Percentiles rank a stretch among this genome's conserved stretches.
Conservation (phyloP, 1,140 invertebrate genomes). For the Helicoverpa zea region DNA sequence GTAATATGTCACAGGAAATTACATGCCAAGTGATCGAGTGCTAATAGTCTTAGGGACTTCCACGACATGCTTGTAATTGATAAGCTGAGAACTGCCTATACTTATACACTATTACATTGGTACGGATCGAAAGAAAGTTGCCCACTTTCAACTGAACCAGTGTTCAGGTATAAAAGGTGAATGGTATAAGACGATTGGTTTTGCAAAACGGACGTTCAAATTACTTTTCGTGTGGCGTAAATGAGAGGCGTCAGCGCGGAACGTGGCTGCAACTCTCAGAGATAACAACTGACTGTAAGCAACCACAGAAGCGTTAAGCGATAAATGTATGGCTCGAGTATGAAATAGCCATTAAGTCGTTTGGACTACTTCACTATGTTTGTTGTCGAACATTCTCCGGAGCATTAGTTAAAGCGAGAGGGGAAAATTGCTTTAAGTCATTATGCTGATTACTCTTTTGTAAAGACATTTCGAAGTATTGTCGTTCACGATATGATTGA, state of each 20-base stretch:
- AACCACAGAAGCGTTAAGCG: constrained; percentile 58
- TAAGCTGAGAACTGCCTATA: constrained; percentile 26
- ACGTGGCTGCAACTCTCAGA: constrained; percentile 61
- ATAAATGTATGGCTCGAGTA: constrained; percentile 56
- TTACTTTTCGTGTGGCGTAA: constrained; percentile 64
- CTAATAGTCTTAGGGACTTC: constrained; percentile 54
- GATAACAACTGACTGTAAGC: constrained; percentile 61
- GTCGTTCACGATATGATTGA: not conserved
- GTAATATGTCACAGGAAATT: constrained; percentile 68
- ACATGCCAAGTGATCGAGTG: constrained; percentile 63
- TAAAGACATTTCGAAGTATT: constrained; percentile 10
- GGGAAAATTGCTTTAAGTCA: constrained; percentile 14
- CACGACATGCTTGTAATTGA: constrained; percentile 52
- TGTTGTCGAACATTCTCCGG: constrained; percentile 17
- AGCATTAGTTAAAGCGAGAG: constrained; percentile 21
- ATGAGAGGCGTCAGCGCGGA: constrained; percentile 68
- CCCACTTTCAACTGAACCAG: constrained; percentile 2
- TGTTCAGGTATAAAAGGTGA: constrained; percentile 30
- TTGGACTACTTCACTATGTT: constrained; percentile 26
- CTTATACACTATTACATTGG: not conserved
- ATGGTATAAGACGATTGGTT: constrained; percentile 50
- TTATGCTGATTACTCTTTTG: constrained; percentile 21
- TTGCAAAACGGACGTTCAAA: constrained; percentile 66
- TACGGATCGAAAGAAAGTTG: constrained; percentile 27
- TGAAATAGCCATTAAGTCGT: constrained; percentile 42